Percentiles rank a stretch among this genome's conserved stretches.
These are phyloP conservation scores for Etheostoma perlongum DNA, from an alignment of 2,797 vertebrate genomes.

Conservation along the genomic window DNA sequence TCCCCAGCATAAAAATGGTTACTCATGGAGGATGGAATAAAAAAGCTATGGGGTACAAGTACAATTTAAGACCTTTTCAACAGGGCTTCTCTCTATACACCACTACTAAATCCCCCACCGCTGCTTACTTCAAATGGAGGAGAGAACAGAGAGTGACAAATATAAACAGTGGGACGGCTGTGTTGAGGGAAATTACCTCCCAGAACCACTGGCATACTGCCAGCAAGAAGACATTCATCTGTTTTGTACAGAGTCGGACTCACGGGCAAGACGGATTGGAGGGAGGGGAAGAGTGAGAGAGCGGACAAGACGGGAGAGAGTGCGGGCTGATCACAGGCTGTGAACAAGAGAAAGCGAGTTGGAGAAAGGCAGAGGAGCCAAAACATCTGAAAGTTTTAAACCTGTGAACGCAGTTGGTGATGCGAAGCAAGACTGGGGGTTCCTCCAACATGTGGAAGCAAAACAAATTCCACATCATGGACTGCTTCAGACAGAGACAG, in stretches of 20 bases:
- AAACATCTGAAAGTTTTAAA: conserved; percentile 79
- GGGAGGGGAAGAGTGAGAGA: conserved; percentile 41
- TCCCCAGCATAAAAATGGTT: conserved; percentile 10
- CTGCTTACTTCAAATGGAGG: conserved; percentile 38
- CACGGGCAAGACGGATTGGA: conserved; percentile 56
- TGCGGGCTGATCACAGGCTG: conserved; percentile 50
- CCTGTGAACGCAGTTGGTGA: conserved; percentile 75
- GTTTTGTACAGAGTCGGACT: conserved; percentile 80
- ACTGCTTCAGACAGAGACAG: conserved; percentile 67
- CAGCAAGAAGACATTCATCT: conserved; percentile 83
- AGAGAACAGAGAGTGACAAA: conserved; percentile 79
- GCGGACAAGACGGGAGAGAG: conserved; percentile 44
- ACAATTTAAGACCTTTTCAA: conserved; percentile 26
- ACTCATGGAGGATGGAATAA: background rate
- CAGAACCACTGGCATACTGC: conserved; percentile 82
- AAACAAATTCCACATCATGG: conserved; percentile 74
- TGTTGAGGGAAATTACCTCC: conserved; percentile 88
- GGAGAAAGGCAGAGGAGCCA: conserved; percentile 53
- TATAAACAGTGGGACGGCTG: conserved; percentile 81
- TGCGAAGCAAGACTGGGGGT: conserved; percentile 73
- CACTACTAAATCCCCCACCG: conserved; percentile 21
- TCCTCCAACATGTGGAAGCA: conserved; percentile 67
- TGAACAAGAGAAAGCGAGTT: conserved; percentile 54
- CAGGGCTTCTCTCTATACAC: conserved; percentile 25
- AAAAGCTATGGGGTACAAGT: background rate